A percentile compares a stretch with the other conserved stretches of the same genome.
phyloP scores from a whole-genome alignment of 2,888 invertebrate genomes.

The Cantharis flavilabris region DNA sequence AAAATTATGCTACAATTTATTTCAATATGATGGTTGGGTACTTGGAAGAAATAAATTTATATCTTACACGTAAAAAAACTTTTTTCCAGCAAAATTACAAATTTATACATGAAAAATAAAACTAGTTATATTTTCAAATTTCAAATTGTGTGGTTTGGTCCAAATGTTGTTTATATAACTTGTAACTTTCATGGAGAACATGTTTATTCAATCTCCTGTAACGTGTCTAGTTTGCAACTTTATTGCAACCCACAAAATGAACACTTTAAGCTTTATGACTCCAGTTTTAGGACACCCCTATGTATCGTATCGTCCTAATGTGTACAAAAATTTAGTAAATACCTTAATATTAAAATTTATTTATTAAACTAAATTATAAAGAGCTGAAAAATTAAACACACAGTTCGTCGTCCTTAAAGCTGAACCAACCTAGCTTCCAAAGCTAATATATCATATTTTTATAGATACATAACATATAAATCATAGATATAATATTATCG shows the following conservation, averaged over 20 bases:
- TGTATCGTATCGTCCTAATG: slow-evolving; percentile 4
- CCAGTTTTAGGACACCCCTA: background rate
- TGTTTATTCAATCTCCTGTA: slow-evolving; percentile 28
- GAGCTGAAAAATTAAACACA: background rate
- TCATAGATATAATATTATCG: too few species aligned
- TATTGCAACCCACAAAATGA: slow-evolving; percentile 24
- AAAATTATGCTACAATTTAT: slow-evolving; percentile 24
- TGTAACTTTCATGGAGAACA: slow-evolving; percentile 22
- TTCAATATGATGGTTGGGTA: slow-evolving; percentile 5
- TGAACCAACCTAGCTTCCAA: background rate
- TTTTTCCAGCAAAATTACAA: slow-evolving; percentile 15
- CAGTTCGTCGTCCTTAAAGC: background rate
- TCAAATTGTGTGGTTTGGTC: slow-evolving; percentile 11
- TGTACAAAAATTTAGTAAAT: background rate
- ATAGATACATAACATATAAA: too few species aligned
- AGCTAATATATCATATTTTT: too few species aligned
- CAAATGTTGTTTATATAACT: slow-evolving; percentile 16
- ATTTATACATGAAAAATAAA: slow-evolving; percentile 15
- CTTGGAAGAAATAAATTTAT: slow-evolving; percentile 2
- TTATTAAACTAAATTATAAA: background rate
- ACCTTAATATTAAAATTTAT: background rate
- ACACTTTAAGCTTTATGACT: slow-evolving; percentile 25
- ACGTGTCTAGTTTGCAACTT: slow-evolving; percentile 23
- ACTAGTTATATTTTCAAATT: slow-evolving; percentile 9
- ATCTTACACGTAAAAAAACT: slow-evolving; percentile 17